Base-by-base conservation (phyloP, 1,140 invertebrate genomes). In the Amphibalanus amphitrite region DNA sequence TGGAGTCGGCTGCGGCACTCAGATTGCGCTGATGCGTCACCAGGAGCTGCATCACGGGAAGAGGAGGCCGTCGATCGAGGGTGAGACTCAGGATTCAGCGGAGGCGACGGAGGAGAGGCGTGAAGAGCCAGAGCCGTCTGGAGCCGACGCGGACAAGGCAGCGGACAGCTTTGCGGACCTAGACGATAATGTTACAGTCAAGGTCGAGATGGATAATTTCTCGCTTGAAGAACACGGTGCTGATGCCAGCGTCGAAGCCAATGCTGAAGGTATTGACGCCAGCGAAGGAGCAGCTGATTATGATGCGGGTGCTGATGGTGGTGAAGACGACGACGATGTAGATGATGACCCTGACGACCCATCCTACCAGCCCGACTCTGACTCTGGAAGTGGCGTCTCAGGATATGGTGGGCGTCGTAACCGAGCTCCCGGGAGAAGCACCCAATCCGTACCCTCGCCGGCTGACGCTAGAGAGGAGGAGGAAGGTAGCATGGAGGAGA, bases 1-100 rank as follows among this genome's bases (percentile, higher is more conserved):
- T 73, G 73, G 75, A 67, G 74, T 76, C 28, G 74, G 75, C 47
- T 76, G 75, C 71, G 75, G 72, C 33, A 76, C 74, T 0, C 74
- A 75, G 47, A 72, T 73, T 29, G 74, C 74, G 69, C 74, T 76
- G 26, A 74, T 73, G 30, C 74, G 75, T 0, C 75, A 76, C 67
- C 74, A 74, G 70, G 73, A 76, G 40, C 69, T 76, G n/a, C 75
- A 76, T 64, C 75, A 76, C 71, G 69, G 70, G 30, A 73, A 74
- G 64, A 64, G 71, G 28, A 74, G 70, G 68, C 71, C 65, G 59
- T 38, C 33, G 33, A 15, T 38, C 4, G 33, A 38, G 47, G 13
- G 47, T 17, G 47, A 59, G 47, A 20, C 10, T 1, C 6, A 13
- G 47, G 17, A 23, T 3, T 1, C 47, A 59, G 47, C 47, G 1